Percentiles rank a stretch among this genome's conserved stretches.
Evolutionary conservation across 2,113 vertebrate genomes (phyloP).

Genomic region (Daboia siamensis): DNA sequence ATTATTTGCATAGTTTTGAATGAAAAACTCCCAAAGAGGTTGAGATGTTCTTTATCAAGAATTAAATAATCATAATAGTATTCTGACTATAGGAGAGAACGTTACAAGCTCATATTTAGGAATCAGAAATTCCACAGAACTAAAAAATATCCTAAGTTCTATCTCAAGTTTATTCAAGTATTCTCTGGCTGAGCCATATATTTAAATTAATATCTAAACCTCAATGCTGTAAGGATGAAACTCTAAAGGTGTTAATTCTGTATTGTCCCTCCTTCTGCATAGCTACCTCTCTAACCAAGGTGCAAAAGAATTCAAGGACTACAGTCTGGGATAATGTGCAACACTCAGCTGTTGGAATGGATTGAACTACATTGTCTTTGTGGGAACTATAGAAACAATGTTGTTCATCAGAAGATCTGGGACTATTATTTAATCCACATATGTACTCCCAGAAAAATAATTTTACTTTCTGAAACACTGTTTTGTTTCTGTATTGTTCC

Average conservation of each 20-base stretch:
- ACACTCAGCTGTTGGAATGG: neutral
- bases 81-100: neutral
- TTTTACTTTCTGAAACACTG: neutral
- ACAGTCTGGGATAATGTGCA: neutral
- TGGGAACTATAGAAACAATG: neutral
- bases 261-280: neutral
- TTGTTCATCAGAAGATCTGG: neutral
- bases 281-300: neutral
- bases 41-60: slow-evolving; percentile 7
- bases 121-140: neutral
- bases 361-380: neutral
- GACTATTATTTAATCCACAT: neutral
- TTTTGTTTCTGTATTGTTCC: neutral
- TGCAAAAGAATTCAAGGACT: neutral
- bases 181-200: neutral
- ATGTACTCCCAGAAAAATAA: neutral
- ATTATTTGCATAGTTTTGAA: slow-evolving; percentile 45
- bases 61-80: neutral
- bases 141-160: neutral
- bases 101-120: neutral
- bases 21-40: slow-evolving; percentile 8
- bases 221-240: neutral
- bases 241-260: neutral
- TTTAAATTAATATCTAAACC: neutral
- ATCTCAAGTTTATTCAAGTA: neutral